Evolutionary conservation across 2,113 vertebrate genomes (phyloP), one percentile per base, ranked within the genome.

Genomic region (Sinocyclocheilus anophthalmus): DNA sequence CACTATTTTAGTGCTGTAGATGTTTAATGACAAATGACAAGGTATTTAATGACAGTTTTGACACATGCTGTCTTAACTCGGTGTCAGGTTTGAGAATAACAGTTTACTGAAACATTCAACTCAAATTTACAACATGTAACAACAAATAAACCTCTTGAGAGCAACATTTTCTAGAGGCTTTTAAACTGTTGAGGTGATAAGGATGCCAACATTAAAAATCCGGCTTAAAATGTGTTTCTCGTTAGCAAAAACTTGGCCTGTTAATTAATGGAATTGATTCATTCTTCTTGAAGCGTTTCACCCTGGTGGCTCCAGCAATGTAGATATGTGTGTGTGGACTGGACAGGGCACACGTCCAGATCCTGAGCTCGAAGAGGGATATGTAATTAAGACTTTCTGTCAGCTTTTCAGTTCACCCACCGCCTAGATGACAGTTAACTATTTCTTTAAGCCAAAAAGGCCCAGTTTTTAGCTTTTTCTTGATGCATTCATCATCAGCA

Each of bases 301-400:
- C 69, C 37, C 37, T 72, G 37, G 69, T 72, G 69, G 18, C 75
- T 78, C 50, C 13, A 30, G 81, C 80, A 22, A 18, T 59, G 67
- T 72, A 45, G 55, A 63, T 70, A 50, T 72, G 61, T 69, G 76
- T 70, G 63, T 84, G n/a, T 79, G 39, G 50, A 76, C 70, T 75
- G 48, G 39, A 53, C 37, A 48, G 72, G 67, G 72, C 22, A 26
- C 72, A 84, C n/a, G 39, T 42, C 78, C 55, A 65, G 81, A 39
- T 67, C 57, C 48, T 73, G 67, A 22, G 67, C 53, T 30, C 14
- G n/a, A 55, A 53, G 33, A 70, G 33, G 50, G 30, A 22, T 73
- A 55, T 73, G 33, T 63, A 75, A 63, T 57, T 76, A 75, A 76
- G 12, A 33, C 12, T 37, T 37, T 37, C 3, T 5, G 5, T 37